phyloP scores from a whole-genome alignment of 2,113 vertebrate species.

The Saguinus midas region DNA sequence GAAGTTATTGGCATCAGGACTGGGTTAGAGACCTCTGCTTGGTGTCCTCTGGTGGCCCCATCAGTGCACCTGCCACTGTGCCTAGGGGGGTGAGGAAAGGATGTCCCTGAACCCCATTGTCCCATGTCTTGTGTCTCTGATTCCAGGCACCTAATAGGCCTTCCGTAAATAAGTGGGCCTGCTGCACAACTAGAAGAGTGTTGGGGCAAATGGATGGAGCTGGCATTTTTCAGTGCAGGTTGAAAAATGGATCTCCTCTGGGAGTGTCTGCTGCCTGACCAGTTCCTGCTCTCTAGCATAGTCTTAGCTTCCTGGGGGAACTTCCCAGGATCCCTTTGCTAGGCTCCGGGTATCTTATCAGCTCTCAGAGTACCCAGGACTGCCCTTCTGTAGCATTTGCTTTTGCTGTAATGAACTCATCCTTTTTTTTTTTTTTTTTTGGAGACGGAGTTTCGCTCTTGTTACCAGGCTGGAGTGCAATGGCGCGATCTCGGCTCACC shows the following conservation, averaged over 20 bases:
- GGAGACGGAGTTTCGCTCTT: no score
- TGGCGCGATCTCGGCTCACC: no score
- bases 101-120: not conserved
- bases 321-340: not conserved
- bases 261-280: not conserved
- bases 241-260: not conserved
- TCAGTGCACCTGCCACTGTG: not conserved
- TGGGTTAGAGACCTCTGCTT: not conserved
- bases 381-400: not conserved
- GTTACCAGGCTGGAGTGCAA: no score
- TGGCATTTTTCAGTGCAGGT: not conserved
- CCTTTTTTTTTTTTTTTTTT: not conserved
- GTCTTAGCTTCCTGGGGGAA: not conserved
- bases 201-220: not conserved
- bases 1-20: not conserved
- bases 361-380: not conserved
- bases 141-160: not conserved
- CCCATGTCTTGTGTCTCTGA: not conserved
- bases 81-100: not conserved
- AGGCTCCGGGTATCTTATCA: not conserved
- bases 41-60: not conserved
- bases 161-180: not conserved
- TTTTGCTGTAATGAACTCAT: fast-evolving
- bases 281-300: no score
- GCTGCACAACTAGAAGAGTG: not conserved